Evolutionary conservation across 2,113 vertebrate genomes (phyloP).

Genomic region (Notechis scutatus): DNA sequence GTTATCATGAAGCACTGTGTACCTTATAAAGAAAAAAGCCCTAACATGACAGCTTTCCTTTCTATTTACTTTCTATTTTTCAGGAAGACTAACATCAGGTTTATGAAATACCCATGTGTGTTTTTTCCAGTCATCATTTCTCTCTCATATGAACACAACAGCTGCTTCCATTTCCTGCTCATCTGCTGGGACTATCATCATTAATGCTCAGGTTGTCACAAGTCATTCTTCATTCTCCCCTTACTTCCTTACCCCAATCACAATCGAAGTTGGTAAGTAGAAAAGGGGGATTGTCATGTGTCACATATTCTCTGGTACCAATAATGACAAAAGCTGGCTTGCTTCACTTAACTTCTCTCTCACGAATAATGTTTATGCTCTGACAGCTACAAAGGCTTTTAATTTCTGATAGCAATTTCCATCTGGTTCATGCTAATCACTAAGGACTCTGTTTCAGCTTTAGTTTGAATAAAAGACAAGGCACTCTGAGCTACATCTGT

Average conservation of each 20-base stretch:
- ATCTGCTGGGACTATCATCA: slow-evolving; percentile 23
- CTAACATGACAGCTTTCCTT: slow-evolving; percentile 11
- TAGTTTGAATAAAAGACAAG: slow-evolving; percentile 26
- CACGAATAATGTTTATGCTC: slow-evolving; percentile 41
- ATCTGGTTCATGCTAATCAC: slow-evolving; percentile 39
- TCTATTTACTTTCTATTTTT: slow-evolving; percentile 19
- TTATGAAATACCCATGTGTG: slow-evolving; percentile 30
- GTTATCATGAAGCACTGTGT: background rate
- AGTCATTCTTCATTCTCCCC: slow-evolving; percentile 26
- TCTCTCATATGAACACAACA: slow-evolving; percentile 30
- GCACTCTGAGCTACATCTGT: slow-evolving; percentile 10
- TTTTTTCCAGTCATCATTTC: slow-evolving; percentile 22
- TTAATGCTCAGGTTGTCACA: slow-evolving; percentile 36
- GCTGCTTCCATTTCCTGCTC: slow-evolving; percentile 36
- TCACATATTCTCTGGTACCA: slow-evolving; percentile 31
- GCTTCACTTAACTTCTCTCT: slow-evolving; percentile 34
- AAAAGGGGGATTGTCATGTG: slow-evolving; percentile 32
- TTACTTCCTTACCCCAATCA: background rate
- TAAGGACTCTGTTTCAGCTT: slow-evolving; percentile 41
- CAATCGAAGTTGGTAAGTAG: slow-evolving; percentile 25
- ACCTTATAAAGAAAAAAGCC: slow-evolving; percentile 1
- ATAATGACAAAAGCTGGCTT: slow-evolving; percentile 43
- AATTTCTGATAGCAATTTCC: slow-evolving; percentile 49
- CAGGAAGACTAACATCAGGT: slow-evolving; percentile 16
- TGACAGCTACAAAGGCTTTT: slow-evolving; percentile 47